phyloP scores from a whole-genome alignment of 2,888 invertebrate species.

The Stratiomys singularior region DNA sequence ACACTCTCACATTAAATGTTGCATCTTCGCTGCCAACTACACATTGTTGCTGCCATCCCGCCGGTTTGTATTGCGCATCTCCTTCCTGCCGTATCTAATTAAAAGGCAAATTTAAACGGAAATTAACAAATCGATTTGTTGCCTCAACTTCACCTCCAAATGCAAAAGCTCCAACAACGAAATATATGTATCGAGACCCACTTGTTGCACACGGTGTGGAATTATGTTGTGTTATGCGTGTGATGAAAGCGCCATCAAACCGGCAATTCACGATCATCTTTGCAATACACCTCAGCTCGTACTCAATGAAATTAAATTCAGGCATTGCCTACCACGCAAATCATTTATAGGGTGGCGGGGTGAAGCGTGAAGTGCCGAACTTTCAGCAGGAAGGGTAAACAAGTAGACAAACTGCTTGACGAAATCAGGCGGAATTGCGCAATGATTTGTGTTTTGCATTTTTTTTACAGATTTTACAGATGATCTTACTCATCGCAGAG shows the following conservation, averaged over 20 bases:
- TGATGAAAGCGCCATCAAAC: constrained; percentile 38
- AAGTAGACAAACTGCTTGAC: not conserved
- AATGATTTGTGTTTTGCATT: constrained; percentile 19
- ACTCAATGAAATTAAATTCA: not conserved
- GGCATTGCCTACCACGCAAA: not conserved
- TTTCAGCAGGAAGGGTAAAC: no score
- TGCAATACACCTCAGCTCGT: constrained; percentile 13
- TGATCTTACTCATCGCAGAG: not conserved
- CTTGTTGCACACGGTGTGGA: not conserved
- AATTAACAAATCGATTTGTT: constrained; percentile 40
- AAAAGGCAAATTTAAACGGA: constrained; percentile 24
- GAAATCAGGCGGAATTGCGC: constrained; percentile 27
- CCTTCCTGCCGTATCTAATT: constrained; percentile 16
- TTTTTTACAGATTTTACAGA: not conserved
- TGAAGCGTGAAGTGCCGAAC: not conserved
- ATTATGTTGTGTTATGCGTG: not conserved
- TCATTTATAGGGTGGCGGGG: not conserved
- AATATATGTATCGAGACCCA: not conserved
- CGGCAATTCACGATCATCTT: constrained; percentile 28
- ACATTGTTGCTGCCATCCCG: not conserved
- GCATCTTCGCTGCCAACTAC: no score
- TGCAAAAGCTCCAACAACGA: not conserved
- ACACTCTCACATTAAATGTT: no score
- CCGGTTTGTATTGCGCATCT: not conserved
- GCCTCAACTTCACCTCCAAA: not conserved